Evolutionary conservation across 2,888 invertebrate genomes (phyloP).

Genomic region (Drosophila seclusa): DNA sequence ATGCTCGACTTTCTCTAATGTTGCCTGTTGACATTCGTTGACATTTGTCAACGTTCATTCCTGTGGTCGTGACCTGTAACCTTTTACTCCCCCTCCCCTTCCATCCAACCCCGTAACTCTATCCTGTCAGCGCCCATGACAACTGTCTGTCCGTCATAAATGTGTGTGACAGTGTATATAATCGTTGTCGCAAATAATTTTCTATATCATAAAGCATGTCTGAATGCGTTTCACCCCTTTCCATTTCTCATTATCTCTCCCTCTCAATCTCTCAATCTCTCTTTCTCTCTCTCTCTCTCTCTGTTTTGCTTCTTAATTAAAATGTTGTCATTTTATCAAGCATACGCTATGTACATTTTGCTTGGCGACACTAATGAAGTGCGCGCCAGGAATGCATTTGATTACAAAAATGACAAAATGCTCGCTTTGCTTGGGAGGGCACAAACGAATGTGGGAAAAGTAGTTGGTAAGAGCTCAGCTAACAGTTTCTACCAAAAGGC

Average conservation of each 20-base stretch:
- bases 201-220: conserved; percentile 9
- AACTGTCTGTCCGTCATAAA: conserved; percentile 57
- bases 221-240: neutral
- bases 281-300: neutral
- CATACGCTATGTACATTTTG: conserved; percentile 27
- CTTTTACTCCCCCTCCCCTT: neutral
- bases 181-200: conserved; percentile 23
- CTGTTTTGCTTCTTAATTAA: conserved; percentile 19
- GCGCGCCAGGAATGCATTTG: conserved; percentile 23
- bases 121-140: conserved; percentile 20
- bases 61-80: conserved; percentile 38
- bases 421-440: conserved; percentile 5
- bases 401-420: conserved; percentile 35
- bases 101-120: neutral
- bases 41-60: conserved; percentile 52
- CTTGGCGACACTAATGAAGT: conserved; percentile 20
- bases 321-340: conserved; percentile 17
- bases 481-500: neutral
- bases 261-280: neutral
- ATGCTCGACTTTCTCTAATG: conserved; percentile 55
- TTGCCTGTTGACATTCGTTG: conserved; percentile 52
- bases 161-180: conserved; percentile 26
- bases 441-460: conserved; percentile 22
- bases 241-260: no score
- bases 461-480: conserved; percentile 31